Evolutionary conservation across 2,888 invertebrate genomes (phyloP).

Genomic region (Alentia gelatinosa): DNA sequence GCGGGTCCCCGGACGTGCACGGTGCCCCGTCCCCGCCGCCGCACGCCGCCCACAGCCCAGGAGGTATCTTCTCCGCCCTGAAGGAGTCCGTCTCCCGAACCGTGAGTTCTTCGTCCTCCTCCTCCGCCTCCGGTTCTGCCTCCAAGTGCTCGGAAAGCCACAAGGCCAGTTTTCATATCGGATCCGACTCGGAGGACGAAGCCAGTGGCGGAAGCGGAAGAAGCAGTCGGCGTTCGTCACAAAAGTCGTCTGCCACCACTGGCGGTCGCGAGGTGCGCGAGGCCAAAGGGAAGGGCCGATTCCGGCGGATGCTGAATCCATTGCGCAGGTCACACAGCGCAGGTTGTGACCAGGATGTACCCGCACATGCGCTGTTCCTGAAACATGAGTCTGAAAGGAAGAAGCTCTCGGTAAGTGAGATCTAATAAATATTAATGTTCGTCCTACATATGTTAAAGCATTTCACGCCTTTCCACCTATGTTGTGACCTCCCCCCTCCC

Average conservation of each 20-base stretch:
- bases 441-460: too few relatives aligned
- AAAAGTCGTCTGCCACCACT: not conserved
- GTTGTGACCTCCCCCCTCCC: too few relatives aligned
- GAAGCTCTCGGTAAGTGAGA: not conserved
- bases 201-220: not conserved
- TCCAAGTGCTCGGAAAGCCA: not conserved
- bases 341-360: conserved; percentile 79
- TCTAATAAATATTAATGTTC: too few relatives aligned
- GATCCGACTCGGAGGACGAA: conserved; percentile 23
- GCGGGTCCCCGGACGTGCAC: not conserved
- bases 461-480: too few relatives aligned
- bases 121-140: not conserved
- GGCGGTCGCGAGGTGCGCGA: not conserved
- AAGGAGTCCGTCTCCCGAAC: not conserved
- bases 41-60: not conserved
- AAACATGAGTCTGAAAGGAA: conserved; percentile 59
- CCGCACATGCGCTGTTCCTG: conserved; percentile 79
- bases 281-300: conserved; percentile 52
- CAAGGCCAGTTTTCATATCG: not conserved
- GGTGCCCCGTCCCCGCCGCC: not conserved
- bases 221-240: not conserved
- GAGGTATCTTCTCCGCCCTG: not conserved
- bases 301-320: conserved; percentile 61
- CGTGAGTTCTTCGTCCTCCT: not conserved
- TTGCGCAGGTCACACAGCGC: conserved; percentile 82